Percentiles rank a stretch among this genome's conserved stretches.
Evolutionary conservation across 2,113 vertebrate species (phyloP).

Genomic region (Orientallactaga bullata): DNA sequence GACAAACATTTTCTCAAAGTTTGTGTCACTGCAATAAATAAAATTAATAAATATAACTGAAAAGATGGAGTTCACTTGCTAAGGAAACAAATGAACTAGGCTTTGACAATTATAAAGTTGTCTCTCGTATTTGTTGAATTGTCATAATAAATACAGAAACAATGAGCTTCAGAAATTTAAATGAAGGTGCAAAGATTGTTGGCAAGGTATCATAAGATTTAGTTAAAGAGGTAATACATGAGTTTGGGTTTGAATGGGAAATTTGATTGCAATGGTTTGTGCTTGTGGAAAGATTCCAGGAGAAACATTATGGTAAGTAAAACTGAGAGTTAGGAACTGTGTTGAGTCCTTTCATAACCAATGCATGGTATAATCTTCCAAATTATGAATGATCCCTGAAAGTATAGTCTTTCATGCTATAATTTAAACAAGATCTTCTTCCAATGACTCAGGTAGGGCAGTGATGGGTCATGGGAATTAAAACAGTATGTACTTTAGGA

Average conservation of each 20-base stretch:
- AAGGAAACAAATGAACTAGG: background rate
- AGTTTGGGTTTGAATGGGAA: slow-evolving; percentile 6
- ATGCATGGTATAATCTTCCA: background rate
- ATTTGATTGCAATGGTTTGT: background rate
- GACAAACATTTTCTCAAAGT: background rate
- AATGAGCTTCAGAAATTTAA: slow-evolving; percentile 15
- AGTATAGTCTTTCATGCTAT: background rate
- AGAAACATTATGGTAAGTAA: slow-evolving; percentile 20
- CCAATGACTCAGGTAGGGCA: background rate
- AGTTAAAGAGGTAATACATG: background rate
- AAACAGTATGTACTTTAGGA: background rate
- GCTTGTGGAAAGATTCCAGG: slow-evolving; percentile 1
- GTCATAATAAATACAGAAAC: background rate
- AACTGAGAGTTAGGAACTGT: background rate
- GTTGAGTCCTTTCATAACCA: slow-evolving; percentile 1
- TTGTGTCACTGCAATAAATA: background rate
- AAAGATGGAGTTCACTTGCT: background rate
- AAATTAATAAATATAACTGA: slow-evolving; percentile 38
- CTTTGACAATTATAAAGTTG: background rate
- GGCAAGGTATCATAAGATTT: slow-evolving; percentile 29
- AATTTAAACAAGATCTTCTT: background rate
- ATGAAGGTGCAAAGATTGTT: background rate
- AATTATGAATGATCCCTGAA: no score
- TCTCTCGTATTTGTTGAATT: background rate
- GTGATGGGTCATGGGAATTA: background rate